Conservation (phyloP, 2,888 invertebrate genomes). For the Drosophila basisetae region DNA sequence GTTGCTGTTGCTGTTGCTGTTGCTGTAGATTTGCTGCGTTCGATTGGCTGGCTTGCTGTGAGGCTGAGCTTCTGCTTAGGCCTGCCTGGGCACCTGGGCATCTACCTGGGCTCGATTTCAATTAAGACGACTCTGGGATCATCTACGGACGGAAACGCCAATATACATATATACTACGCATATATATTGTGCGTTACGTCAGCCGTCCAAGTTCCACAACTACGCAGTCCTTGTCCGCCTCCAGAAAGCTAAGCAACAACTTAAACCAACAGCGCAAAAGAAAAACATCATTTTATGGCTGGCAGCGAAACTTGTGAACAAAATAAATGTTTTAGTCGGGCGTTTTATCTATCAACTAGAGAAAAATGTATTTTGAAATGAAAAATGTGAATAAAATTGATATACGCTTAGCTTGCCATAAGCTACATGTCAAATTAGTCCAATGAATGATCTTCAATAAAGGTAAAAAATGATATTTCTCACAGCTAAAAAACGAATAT, state of each 20-base stretch:
- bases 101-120: conserved; percentile 68
- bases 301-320: too few species aligned
- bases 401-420: background rate
- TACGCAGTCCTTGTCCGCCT: conserved; percentile 1
- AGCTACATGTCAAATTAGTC: background rate
- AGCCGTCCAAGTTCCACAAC: conserved; percentile 17
- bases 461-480: background rate
- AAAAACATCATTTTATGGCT: background rate
- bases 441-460: background rate
- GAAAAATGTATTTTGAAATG: background rate
- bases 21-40: conserved; percentile 74
- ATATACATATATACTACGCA: conserved; percentile 34
- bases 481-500: background rate
- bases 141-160: conserved; percentile 73
- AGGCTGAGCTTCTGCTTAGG: conserved; percentile 13
- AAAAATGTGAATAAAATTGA: background rate
- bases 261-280: conserved; percentile 2
- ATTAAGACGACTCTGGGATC: conserved; percentile 61
- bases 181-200: conserved; percentile 43
- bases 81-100: conserved; percentile 12
- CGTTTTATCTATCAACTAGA: background rate
- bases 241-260: background rate
- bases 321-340: background rate
- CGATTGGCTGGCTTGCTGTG: conserved; percentile 74
- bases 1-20: conserved; percentile 73